Evolutionary conservation across 2,888 invertebrate species (phyloP).

Genomic region (Ichneumon xanthorius): DNA sequence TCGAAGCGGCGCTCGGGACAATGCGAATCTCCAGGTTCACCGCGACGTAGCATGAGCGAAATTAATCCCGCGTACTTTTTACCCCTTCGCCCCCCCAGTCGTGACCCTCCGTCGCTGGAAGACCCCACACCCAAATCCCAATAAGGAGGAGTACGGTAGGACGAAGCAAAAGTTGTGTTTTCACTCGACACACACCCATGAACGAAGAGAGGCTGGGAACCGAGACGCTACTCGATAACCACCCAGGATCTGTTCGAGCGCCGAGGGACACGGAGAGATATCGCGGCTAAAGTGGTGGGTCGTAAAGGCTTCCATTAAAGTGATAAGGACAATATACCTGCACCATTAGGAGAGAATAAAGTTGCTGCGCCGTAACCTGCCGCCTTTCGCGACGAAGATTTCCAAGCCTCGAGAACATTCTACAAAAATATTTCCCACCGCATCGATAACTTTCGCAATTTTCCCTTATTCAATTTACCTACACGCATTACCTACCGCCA

Average conservation of each 20-base stretch:
- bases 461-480: constrained; percentile 4
- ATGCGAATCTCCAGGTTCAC: constrained; percentile 15
- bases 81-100: neutral
- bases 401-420: neutral
- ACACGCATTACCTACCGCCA: neutral
- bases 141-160: constrained; percentile 17
- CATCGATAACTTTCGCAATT: neutral
- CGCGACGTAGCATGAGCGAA: constrained; percentile 19
- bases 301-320: constrained; percentile 76
- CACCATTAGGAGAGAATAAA: constrained; percentile 26
- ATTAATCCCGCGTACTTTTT: constrained; percentile 56
- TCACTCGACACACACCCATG: neutral
- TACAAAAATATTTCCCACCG: neutral
- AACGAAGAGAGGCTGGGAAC: constrained; percentile 20
- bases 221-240: constrained; percentile 69
- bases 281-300: constrained; percentile 71
- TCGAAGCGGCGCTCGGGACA: constrained; percentile 5
- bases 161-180: constrained; percentile 27
- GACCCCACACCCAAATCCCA: constrained; percentile 17
- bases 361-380: neutral
- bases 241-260: constrained; percentile 69
- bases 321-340: constrained; percentile 70
- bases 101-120: constrained; percentile 16
- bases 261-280: constrained; percentile 67
- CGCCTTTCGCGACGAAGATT: constrained; percentile 3